phyloP scores from a whole-genome alignment of 2,797 vertebrate species.

The Lacerta viridis region DNA sequence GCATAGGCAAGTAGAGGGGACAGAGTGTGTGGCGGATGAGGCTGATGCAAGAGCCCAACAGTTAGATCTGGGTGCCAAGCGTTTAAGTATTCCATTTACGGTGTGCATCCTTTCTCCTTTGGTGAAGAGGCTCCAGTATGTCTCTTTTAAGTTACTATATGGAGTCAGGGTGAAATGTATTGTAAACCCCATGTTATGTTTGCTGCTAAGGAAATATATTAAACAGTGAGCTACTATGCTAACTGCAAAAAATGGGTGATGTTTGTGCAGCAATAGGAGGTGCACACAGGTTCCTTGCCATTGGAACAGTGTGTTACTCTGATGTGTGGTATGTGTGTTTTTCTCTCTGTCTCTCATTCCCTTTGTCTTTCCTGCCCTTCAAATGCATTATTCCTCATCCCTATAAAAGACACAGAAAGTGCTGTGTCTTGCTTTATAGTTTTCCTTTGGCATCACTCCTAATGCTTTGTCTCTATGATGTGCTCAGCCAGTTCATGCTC shows the following conservation, averaged over 20 bases:
- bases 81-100: not conserved
- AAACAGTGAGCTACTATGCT: not conserved
- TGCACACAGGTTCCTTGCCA: not conserved
- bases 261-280: not conserved
- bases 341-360: not conserved
- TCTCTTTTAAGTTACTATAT: not conserved
- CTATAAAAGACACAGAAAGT: not conserved
- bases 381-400: not conserved
- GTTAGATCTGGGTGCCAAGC: not conserved
- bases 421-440: not conserved
- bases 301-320: not conserved
- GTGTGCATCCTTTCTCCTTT: conserved; percentile 12
- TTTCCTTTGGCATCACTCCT: not conserved
- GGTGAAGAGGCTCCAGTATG: not conserved
- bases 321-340: not conserved
- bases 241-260: not conserved
- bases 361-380: not conserved
- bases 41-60: not conserved
- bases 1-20: not conserved
- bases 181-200: conserved; percentile 2
- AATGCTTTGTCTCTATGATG: not conserved
- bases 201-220: conserved; percentile 33
- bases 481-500: not conserved
- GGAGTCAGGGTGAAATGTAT: not conserved
- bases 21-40: not conserved